Percentiles rank a stretch among this genome's conserved stretches.
phyloP scores from a whole-genome alignment of 2,113 vertebrate genomes.

The Stomatorhinus ivindoensis region DNA sequence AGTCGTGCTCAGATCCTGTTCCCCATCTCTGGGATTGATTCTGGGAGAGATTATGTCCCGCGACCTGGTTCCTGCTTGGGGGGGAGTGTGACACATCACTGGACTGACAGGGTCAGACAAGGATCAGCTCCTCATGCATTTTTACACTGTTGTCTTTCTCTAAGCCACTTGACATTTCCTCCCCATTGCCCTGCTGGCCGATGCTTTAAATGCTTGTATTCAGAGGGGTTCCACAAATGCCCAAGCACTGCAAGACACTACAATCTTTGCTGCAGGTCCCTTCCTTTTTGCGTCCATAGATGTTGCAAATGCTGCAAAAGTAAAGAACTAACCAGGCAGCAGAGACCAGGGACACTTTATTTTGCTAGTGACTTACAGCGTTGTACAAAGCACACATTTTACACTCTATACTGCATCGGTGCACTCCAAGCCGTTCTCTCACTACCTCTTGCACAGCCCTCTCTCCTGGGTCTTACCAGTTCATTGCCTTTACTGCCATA shows the following conservation, averaged over 20 bases:
- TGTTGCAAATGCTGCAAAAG: not conserved
- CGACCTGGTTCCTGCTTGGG: not conserved
- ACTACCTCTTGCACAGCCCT: not conserved
- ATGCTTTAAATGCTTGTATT: not conserved
- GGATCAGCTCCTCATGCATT: constrained; percentile 40
- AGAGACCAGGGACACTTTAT: not conserved
- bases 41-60: not conserved
- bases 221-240: not conserved
- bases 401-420: not conserved
- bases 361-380: not conserved
- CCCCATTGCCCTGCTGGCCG: not conserved
- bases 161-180: constrained; percentile 16
- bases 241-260: not conserved
- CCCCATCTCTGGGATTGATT: not conserved
- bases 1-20: constrained; percentile 11
- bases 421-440: not conserved
- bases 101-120: constrained; percentile 44
- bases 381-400: not conserved
- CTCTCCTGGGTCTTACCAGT: not conserved
- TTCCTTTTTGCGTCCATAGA: not conserved
- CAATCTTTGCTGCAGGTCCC: not conserved
- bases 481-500: not conserved
- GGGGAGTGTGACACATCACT: constrained; percentile 43
- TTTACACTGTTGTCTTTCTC: constrained; percentile 36
- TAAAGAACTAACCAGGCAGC: not conserved